phyloP scores from a whole-genome alignment of 2,888 invertebrate species.

The Cosmorhoe ocellata region DNA sequence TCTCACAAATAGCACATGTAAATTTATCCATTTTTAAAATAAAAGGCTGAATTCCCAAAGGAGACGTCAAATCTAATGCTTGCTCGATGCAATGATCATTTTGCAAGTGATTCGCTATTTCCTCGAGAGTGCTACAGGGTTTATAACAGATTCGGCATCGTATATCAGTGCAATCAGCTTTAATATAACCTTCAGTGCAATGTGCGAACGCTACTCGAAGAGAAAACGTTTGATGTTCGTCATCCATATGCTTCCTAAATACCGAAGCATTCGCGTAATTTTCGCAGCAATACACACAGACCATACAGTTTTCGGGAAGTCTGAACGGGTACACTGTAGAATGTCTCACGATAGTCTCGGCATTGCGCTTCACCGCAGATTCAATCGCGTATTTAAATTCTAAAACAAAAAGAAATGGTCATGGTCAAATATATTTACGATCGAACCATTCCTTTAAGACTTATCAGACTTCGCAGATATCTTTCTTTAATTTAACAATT shows the following conservation, averaged over 20 bases:
- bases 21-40: slow-evolving; percentile 36
- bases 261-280: slow-evolving; percentile 55
- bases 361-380: slow-evolving; percentile 67
- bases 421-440: slow-evolving; percentile 44
- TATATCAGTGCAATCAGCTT: slow-evolving; percentile 66
- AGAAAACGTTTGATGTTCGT: slow-evolving; percentile 61
- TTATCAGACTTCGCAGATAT: too few species aligned
- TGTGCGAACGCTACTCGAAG: slow-evolving; percentile 62
- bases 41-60: slow-evolving; percentile 41
- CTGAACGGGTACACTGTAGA: slow-evolving; percentile 76
- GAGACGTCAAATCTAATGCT: slow-evolving; percentile 14
- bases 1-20: slow-evolving; percentile 40
- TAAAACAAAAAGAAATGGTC: slow-evolving; percentile 79
- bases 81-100: slow-evolving; percentile 3
- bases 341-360: slow-evolving; percentile 69
- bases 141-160: slow-evolving; percentile 61
- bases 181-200: slow-evolving; percentile 63
- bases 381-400: slow-evolving; percentile 62
- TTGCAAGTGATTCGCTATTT: slow-evolving; percentile 58
- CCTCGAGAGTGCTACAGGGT: slow-evolving; percentile 47
- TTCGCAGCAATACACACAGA: slow-evolving; percentile 73
- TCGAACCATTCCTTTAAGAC: too few species aligned
- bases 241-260: slow-evolving; percentile 65
- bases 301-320: slow-evolving; percentile 66
- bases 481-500: too few species aligned